Evolutionary conservation across 2,888 invertebrate species (phyloP), one percentile per base, ranked within the genome.

Genomic region (Portevinia maculata): DNA sequence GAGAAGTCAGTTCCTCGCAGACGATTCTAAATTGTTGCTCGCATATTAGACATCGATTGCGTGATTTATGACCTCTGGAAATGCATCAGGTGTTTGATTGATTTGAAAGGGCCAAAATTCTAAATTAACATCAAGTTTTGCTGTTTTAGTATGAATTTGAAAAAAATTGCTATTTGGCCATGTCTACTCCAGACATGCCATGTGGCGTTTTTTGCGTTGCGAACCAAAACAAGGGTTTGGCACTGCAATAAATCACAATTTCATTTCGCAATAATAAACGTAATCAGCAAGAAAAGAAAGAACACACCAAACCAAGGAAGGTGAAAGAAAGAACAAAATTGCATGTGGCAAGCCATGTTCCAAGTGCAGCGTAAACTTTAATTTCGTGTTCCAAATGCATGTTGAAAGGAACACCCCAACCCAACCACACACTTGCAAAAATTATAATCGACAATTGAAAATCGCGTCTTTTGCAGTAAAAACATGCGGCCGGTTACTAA

Each of bases 191-290:
- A 73, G 78, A 83, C 83, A 83, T 83, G 78, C 83, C 78, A 83
- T 83, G 83, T 78, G 83, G 83, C 83, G 78, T 78, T 81, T 81
- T 81, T 76, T 50, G 24, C 62, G 64, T 70, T 55, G 37, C 19
- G 44, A 71, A 52, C 11, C 46, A 53, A 34, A 73, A 83, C 71
- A 83, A 73, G 83, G 83, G 83, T 71, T 67, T 74, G 73, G 74
- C 73, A 52, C 79, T 74, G 79, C 79, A 84, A 84, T 84, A 79
- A 84, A 84, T 84, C 84, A 84, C 84, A 74, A 69, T 84, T 83
- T 73, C 78, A 76, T 83, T 83, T 79, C 64, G 52, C 50, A 75
- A 79, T 69, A 76, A 83, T 64, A 65, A 83, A 71, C 34, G 53
- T 50, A 76, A 65, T 70, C 57, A 70, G 24, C 15, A 11, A 13